Conservation (phyloP, 2,797 vertebrate genomes). For the Oryzias dopingdopingensis region DNA sequence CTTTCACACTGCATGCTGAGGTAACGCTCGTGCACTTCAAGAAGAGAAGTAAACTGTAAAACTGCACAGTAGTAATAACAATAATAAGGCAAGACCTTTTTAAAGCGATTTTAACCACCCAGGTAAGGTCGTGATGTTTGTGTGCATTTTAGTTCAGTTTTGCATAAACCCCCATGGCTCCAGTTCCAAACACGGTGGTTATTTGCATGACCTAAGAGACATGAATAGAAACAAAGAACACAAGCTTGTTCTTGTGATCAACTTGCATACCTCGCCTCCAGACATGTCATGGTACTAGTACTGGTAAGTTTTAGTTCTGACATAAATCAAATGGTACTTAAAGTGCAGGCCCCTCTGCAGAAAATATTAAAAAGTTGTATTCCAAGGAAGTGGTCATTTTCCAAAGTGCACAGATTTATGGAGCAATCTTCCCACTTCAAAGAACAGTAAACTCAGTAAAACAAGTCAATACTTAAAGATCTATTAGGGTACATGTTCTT, state of each 20-base stretch:
- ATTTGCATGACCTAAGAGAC: constrained; percentile 1
- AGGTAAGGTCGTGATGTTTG: neutral
- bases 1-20: neutral
- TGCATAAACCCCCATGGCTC: neutral
- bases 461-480: neutral
- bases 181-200: constrained; percentile 1
- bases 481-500: no score
- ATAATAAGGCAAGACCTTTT: no score
- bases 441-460: neutral
- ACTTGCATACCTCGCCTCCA: no score
- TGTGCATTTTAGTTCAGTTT: constrained; percentile 2
- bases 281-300: no score
- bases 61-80: neutral
- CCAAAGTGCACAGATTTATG: constrained; percentile 3
- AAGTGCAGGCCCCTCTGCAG: no score
- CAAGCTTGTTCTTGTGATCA: neutral
- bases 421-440: constrained; percentile 2
- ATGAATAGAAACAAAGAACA: neutral
- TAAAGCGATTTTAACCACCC: no score
- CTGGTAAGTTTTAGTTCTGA: no score
- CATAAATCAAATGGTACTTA: no score
- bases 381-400: constrained; percentile 30
- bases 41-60: neutral
- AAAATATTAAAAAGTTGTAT: neutral
- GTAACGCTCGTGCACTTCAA: neutral